These are phyloP conservation scores for Nezara viridula DNA, from an alignment of 2,888 invertebrate genomes.

Conservation along the genomic window DNA sequence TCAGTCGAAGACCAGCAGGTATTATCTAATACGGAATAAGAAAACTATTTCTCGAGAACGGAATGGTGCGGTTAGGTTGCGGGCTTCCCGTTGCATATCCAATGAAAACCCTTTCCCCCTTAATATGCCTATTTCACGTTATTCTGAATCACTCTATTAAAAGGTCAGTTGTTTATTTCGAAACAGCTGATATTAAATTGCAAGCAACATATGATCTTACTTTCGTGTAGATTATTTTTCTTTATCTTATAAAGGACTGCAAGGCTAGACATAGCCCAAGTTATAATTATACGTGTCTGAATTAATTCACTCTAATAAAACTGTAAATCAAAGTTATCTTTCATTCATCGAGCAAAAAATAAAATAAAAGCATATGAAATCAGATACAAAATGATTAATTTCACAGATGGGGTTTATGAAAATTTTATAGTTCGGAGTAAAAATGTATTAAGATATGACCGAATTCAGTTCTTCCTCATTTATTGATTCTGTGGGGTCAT, in stretches of 20 bases:
- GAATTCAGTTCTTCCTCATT: too few relatives aligned
- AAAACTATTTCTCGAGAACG: neutral
- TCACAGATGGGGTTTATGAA: too few relatives aligned
- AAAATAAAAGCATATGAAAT: too few relatives aligned
- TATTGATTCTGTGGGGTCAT: too few relatives aligned
- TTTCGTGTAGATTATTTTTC: neutral
- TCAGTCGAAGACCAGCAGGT: neutral
- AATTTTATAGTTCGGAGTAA: too few relatives aligned
- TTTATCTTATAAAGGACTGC: neutral
- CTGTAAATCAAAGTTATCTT: neutral
- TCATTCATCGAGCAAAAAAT: neutral
- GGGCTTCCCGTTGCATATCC: neutral
- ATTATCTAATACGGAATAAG: conserved; percentile 3
- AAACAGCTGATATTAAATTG: neutral
- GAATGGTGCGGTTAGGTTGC: neutral
- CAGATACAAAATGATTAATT: too few relatives aligned
- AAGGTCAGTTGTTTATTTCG: conserved; percentile 18
- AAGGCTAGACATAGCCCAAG: neutral
- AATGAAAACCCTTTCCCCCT: neutral
- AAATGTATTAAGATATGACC: too few relatives aligned
- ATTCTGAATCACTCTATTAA: conserved; percentile 1
- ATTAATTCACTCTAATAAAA: neutral
- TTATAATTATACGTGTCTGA: neutral
- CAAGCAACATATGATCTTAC: neutral
- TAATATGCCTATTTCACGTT: neutral